Base-by-base conservation (phyloP, 2,888 invertebrate genomes). In the Zaprionus obscuricornis region DNA sequence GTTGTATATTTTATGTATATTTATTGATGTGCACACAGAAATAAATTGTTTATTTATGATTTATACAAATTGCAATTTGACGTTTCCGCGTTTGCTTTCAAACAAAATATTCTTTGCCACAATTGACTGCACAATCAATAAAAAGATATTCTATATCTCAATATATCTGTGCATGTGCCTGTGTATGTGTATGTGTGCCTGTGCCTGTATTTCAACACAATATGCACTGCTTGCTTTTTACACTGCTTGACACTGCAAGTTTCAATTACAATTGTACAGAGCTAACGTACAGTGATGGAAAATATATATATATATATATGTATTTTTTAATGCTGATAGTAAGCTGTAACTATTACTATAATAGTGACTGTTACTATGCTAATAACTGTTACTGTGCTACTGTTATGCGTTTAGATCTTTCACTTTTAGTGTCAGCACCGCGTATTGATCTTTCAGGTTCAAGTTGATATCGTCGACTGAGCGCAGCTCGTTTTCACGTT, bases 391-490 rank as follows among this genome's bases (percentile, higher is more conserved):
- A 67, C 50, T 52, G 55, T 50, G 56, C 46, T n/a, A n/a, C n/a
- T n/a, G n/a, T n/a, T n/a, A n/a, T n/a, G n/a, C n/a, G n/a, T n/a
- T n/a, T n/a, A n/a, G n/a, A n/a, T n/a, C n/a, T n/a, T n/a, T n/a
- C n/a, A n/a, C n/a, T n/a, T n/a, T n/a, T n/a, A n/a, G n/a, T n/a
- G n/a, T n/a, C 39, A 49, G 49, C 51, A 39, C 59, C 64, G 59
- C 68, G 70, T 62, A 57, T 63, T 68, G 81, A 81, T 78, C 81
- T 75, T 73, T 57, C 75, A 60, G 76, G 70, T 82, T 81, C 75
- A 72, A 68, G 85, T 72, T 74, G 66, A 63, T 64, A 47, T 66
- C 52, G 69, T 50, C 55, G 77, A 78, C 78, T 78, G 84, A 84
- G 66, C 67, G 60, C 26, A 66, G 68, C 59, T 68, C 71, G 58